Base-by-base conservation (phyloP, 1,140 invertebrate genomes). In the Goniozus legneri region DNA sequence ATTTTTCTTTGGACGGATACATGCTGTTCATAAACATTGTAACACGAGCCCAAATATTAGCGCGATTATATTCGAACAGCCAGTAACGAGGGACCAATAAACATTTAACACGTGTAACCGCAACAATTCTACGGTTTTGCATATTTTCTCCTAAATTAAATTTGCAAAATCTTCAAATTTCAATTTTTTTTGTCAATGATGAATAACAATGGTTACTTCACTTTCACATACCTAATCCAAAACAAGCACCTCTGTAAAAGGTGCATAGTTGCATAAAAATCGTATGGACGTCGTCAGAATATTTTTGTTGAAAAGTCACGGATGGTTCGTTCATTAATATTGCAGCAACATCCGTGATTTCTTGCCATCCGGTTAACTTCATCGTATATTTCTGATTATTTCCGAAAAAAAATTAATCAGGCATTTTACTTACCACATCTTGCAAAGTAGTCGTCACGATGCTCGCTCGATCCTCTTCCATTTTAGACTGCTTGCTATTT, bases 41-140 rank as follows among this genome's bases (percentile, higher is more conserved):
- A 16, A 84, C 80, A 19, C 79, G 70, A 20, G 76, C 74, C 83
- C 82, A 84, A 30, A 84, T 80, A 49, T 83, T 83, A 2, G 80
- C 80, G 2, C 75, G 77, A 58, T 83, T 84, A 14, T 80, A 76
- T 51, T 82, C 75, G 22, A 78, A 56, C 12, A 85, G 59, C 78
- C 81, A 84, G 58, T 83, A 81, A 37, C 76, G 77, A 0, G 83
- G 84, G 24, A 85, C 65, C 3, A 84, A 63, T 50, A 85, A 72
- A 51, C 82, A 83, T 41, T 71, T 73, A 1, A 80, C 77, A 1
- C 73, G 70, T 2, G 76, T 78, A 3, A 75, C 50, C 0, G 83
- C 78, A 2, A 84, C 74, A 2, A 85, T 78, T 22, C 81, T 71
- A 7, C 83, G 71, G 58, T 82, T 77, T 3, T 69, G 62, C 76